phyloP scores from a whole-genome alignment of 2,888 invertebrate species.

The Timema cristinae region DNA sequence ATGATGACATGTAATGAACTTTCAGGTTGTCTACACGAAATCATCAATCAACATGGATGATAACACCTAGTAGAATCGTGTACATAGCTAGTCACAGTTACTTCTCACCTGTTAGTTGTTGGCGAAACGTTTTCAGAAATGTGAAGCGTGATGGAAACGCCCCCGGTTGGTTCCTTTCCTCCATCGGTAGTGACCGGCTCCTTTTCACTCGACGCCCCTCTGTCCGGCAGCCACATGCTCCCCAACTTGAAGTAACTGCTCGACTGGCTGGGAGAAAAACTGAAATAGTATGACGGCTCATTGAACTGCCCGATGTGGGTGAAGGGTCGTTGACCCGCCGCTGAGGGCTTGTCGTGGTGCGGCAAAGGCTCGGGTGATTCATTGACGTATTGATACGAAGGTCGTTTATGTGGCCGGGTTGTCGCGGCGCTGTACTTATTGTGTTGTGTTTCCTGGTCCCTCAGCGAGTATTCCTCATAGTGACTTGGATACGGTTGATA shows the following conservation, averaged over 20 bases:
- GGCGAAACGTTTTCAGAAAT: background rate
- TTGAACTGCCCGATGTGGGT: conserved; percentile 20
- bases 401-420: background rate
- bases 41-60: no score
- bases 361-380: conserved; percentile 5
- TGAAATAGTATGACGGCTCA: conserved; percentile 19
- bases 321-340: background rate
- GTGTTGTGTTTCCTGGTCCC: background rate
- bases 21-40: no score
- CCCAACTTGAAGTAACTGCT: conserved; percentile 6
- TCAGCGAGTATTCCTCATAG: conserved; percentile 2
- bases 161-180: background rate
- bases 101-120: background rate
- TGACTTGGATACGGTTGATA: no score
- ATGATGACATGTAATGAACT: no score
- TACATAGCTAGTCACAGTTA: background rate
- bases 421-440: background rate
- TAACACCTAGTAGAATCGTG: no score
- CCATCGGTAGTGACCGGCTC: background rate
- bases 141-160: background rate
- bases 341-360: background rate
- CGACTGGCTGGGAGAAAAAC: background rate
- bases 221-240: background rate
- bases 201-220: background rate
- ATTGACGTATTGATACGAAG: background rate